Evolutionary conservation across 2,797 vertebrate species (phyloP).

Genomic region (Geranospiza caerulescens): DNA sequence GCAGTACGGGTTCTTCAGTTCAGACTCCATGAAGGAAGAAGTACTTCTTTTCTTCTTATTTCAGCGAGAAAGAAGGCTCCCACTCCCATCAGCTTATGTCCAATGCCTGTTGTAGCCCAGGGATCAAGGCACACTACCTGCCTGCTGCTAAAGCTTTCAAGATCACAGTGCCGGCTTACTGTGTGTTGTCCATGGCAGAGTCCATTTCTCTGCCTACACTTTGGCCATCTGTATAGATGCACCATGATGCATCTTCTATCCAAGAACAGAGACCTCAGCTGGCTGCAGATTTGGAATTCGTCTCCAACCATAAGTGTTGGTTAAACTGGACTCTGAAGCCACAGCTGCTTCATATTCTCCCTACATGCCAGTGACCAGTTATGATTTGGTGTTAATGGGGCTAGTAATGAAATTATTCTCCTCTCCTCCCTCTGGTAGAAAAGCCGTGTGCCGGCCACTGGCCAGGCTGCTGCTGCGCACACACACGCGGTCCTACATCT

Average conservation of each 20-base stretch:
- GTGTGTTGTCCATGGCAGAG: not conserved
- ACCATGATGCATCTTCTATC: not conserved
- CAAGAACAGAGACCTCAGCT: not conserved
- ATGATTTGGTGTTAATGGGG: not conserved
- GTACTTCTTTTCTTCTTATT: not conserved
- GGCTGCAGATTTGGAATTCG: not conserved
- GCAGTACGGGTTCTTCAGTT: not conserved
- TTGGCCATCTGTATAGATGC: not conserved
- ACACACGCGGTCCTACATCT: not conserved
- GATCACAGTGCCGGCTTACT: not conserved
- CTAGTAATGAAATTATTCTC: not conserved
- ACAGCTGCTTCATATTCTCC: not conserved
- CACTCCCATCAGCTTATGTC: not conserved
- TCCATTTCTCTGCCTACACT: not conserved
- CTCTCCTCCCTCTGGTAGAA: not conserved
- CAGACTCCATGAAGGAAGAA: not conserved
- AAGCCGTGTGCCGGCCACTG: rapidly evolving
- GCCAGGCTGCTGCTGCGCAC: not conserved
- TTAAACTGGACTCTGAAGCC: not conserved
- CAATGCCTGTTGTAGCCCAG: not conserved
- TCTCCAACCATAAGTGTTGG: not conserved
- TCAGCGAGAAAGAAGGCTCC: not conserved
- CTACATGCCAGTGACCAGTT: rapidly evolving
- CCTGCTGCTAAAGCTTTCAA: not conserved
- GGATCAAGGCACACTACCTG: not conserved